A percentile compares a stretch with the other conserved stretches of the same genome.
These are phyloP conservation scores for Archivesica marissinica DNA, from an alignment of 1,140 invertebrate genomes.

Conservation along the genomic window DNA sequence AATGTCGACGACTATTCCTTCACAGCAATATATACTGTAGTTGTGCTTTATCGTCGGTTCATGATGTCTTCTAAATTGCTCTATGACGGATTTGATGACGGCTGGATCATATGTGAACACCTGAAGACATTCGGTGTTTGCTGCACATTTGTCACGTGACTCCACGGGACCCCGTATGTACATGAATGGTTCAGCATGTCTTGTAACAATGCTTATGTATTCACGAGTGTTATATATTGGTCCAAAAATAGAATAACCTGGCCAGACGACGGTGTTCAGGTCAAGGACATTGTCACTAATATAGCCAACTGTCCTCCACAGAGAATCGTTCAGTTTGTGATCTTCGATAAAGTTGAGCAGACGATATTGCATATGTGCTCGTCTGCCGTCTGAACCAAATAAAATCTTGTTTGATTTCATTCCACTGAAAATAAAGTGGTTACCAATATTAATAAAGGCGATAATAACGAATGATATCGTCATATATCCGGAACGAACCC, in stretches of 20 bases:
- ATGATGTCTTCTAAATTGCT: conserved; percentile 66
- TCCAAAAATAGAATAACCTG: conserved; percentile 87
- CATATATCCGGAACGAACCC: too few species aligned
- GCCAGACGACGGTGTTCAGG: conserved; percentile 94
- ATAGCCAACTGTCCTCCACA: conserved; percentile 87
- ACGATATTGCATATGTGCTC: conserved; percentile 10
- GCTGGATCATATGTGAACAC: conserved; percentile 85
- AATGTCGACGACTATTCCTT: conserved; percentile 94
- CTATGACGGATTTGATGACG: conserved; percentile 64
- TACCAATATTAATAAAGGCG: too few species aligned
- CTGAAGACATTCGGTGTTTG: conserved; percentile 90
- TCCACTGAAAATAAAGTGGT: neutral
- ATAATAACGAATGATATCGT: too few species aligned
- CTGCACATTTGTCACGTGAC: conserved; percentile 69
- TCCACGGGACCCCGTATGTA: conserved; percentile 70
- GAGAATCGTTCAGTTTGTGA: conserved; percentile 83
- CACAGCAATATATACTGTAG: conserved; percentile 90
- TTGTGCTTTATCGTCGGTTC: conserved; percentile 53
- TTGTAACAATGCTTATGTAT: conserved; percentile 92
- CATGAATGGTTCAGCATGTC: conserved; percentile 83
- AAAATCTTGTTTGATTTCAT: neutral
- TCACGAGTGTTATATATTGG: conserved; percentile 83
- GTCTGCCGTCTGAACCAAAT: neutral
- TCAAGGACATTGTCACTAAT: conserved; percentile 85
- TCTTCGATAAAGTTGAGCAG: conserved; percentile 16